These are phyloP conservation scores for Strigops habroptila DNA, from an alignment of 2,113 vertebrate species.

Conservation along the genomic window DNA sequence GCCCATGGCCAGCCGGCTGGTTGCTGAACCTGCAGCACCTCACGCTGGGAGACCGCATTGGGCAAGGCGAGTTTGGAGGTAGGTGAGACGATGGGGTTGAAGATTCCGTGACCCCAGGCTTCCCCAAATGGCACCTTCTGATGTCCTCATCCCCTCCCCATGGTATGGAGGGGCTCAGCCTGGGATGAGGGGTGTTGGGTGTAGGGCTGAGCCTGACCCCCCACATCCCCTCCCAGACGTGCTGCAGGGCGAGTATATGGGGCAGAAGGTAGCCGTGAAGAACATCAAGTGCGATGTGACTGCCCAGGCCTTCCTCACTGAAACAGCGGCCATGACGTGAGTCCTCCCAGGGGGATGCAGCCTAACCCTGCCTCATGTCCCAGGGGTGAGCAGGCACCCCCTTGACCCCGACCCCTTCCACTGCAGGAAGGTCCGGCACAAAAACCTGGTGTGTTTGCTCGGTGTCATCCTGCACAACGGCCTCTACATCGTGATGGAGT, in stretches of 20 bases:
- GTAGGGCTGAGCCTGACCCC: not conserved
- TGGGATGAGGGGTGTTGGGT: rapidly evolving
- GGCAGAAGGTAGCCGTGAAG: conserved; percentile 91
- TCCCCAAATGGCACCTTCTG: not conserved
- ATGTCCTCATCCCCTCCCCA: not conserved
- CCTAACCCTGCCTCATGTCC: not conserved
- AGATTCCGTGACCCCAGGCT: not conserved
- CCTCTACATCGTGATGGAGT: conserved; percentile 90
- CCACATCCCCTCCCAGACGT: conserved; percentile 68
- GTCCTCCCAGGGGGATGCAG: not conserved
- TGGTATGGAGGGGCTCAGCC: not conserved
- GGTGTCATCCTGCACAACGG: conserved; percentile 90
- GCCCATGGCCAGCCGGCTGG: conserved; percentile 80
- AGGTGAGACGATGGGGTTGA: not conserved
- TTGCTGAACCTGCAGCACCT: conserved; percentile 84
- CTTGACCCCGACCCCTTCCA: not conserved
- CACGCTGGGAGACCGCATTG: conserved; percentile 78
- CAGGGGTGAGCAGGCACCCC: rapidly evolving
- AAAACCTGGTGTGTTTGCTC: conserved; percentile 85
- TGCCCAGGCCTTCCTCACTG: conserved; percentile 86
- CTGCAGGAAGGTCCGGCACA: conserved; percentile 87
- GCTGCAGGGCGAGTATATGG: conserved; percentile 84
- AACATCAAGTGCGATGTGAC: conserved; percentile 92
- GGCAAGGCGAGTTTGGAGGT: conserved; percentile 92
- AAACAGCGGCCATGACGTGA: conserved; percentile 93